Percentiles rank a stretch among this genome's conserved stretches.
Evolutionary conservation across 2,113 vertebrate species (phyloP).

Genomic region (Centropus bengalensis): DNA sequence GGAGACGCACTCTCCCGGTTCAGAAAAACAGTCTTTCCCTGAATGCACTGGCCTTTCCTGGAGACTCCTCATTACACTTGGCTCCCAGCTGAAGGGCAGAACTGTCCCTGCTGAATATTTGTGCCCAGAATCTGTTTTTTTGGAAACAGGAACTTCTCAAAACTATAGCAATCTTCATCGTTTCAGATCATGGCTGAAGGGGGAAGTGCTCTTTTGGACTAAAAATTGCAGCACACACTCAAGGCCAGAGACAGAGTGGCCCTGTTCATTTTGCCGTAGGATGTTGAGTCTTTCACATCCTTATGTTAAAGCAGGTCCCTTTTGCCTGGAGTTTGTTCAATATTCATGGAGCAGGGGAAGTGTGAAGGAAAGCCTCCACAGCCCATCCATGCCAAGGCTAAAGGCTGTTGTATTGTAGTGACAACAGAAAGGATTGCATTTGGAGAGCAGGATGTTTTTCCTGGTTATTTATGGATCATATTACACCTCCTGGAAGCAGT

Average conservation of each 20-base stretch:
- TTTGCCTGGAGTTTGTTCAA: not conserved
- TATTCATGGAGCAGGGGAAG: not conserved
- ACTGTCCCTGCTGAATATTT: not conserved
- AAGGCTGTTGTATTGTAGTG: not conserved
- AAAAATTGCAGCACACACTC: not conserved
- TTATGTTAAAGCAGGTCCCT: not conserved
- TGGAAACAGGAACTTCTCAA: not conserved
- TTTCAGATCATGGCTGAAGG: not conserved
- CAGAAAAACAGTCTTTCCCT: not conserved
- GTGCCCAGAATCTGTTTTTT: not conserved
- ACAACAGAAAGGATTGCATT: not conserved
- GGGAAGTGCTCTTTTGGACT: not conserved
- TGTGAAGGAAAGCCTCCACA: not conserved
- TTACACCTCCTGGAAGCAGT: not conserved
- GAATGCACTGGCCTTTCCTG: not conserved
- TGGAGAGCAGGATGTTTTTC: not conserved
- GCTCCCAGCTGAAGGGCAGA: not conserved
- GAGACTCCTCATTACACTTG: not conserved
- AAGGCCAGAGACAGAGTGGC: not conserved
- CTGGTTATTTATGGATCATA: not conserved
- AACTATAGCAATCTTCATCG: not conserved
- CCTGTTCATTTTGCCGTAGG: not conserved
- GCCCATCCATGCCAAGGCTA: not conserved
- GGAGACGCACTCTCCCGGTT: not conserved
- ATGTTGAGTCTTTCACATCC: not conserved